These are phyloP conservation scores for Pelusios castaneus DNA, from an alignment of 2,113 vertebrate species.

Conservation along the genomic window DNA sequence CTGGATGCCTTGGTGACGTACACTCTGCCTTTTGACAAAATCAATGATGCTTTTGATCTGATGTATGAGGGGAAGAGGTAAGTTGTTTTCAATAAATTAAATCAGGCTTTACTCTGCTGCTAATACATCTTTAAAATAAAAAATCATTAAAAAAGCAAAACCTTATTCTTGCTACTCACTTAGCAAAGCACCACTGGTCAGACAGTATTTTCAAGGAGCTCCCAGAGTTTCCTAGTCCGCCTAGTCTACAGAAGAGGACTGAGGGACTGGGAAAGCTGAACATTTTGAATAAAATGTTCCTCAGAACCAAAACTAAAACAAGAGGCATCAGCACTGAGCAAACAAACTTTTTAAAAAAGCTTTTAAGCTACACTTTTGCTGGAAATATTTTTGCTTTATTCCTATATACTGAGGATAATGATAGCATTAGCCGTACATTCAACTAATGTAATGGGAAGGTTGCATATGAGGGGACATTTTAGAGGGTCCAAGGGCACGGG, in stretches of 20 bases:
- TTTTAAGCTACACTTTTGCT: not conserved
- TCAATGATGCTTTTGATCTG: constrained; percentile 82
- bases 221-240: not conserved
- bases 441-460: not conserved
- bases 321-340: not conserved
- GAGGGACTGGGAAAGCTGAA: not conserved
- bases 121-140: not conserved
- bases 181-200: not conserved
- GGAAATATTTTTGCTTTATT: not conserved
- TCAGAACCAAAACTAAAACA: not conserved
- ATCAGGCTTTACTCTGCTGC: not conserved
- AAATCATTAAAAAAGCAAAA: not conserved
- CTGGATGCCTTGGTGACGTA: constrained; percentile 82
- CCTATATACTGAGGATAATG: not conserved
- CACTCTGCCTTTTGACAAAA: constrained; percentile 77
- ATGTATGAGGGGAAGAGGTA: constrained; percentile 81
- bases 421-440: not conserved
- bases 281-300: not conserved
- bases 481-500: not conserved
- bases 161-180: not conserved
- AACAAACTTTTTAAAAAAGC: not conserved
- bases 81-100: not conserved
- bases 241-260: not conserved
- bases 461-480: not conserved
- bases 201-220: not conserved